phyloP scores from a whole-genome alignment of 2,113 vertebrate genomes.

The Lipophrys pholis region DNA sequence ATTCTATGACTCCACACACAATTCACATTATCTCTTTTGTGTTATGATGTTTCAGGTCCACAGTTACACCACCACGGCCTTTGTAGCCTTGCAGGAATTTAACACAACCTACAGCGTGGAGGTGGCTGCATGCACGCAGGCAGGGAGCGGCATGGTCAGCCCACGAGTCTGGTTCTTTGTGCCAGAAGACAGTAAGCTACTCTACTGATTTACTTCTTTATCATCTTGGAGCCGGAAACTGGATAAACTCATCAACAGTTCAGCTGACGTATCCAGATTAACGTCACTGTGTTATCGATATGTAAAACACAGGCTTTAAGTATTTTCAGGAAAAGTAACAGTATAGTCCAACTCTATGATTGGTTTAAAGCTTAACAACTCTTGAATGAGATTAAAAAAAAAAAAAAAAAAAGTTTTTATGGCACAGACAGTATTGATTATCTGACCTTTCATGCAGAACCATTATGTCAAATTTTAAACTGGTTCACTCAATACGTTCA shows the following conservation, averaged over 20 bases:
- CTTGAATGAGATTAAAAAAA: neutral
- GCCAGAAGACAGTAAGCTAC: conserved; percentile 83
- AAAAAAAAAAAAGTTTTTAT: neutral
- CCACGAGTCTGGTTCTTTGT: conserved; percentile 82
- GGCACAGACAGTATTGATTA: neutral
- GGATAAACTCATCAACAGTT: conserved; percentile 1
- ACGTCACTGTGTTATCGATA: neutral
- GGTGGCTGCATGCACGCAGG: conserved; percentile 88
- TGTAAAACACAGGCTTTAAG: neutral
- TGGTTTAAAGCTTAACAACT: neutral
- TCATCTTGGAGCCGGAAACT: conserved; percentile 18
- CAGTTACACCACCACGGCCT: conserved; percentile 63
- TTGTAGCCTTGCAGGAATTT: conserved; percentile 78
- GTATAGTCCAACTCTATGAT: neutral
- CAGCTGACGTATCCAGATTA: conserved; percentile 1
- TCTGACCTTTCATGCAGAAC: neutral
- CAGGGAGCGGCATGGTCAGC: conserved; percentile 90
- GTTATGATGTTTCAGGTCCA: conserved; percentile 70
- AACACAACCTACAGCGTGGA: conserved; percentile 88
- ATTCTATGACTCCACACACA: neutral
- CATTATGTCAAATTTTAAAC: too few species aligned
- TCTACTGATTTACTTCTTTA: conserved; percentile 36
- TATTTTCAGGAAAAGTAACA: neutral
- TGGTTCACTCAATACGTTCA: neutral
- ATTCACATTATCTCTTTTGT: conserved; percentile 16